Conservation (phyloP, 2,797 vertebrate species). For the Sphenodon punctatus region DNA sequence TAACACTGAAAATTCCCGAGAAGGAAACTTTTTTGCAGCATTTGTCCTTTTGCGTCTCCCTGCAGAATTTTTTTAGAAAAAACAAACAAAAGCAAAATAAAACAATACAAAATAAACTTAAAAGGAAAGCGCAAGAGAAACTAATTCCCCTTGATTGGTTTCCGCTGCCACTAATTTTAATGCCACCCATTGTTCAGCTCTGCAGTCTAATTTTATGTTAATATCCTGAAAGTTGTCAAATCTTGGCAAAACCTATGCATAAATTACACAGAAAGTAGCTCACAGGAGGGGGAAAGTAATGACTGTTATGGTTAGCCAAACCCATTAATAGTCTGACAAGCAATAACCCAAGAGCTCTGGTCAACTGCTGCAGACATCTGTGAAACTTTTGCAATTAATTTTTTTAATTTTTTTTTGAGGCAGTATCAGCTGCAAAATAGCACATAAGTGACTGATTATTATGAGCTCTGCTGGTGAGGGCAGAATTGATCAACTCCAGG, state of each 20-base stretch:
- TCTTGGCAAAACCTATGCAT: conserved; percentile 86
- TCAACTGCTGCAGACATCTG: conserved; percentile 84
- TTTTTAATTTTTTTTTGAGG: conserved; percentile 61
- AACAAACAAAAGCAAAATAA: conserved; percentile 36
- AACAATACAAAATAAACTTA: conserved; percentile 52
- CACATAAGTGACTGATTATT: conserved; percentile 71
- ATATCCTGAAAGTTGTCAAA: conserved; percentile 86
- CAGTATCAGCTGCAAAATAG: conserved; percentile 77
- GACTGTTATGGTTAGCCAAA: conserved; percentile 85
- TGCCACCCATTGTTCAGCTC: conserved; percentile 82
- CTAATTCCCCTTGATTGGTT: conserved; percentile 75
- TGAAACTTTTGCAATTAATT: conserved; percentile 84
- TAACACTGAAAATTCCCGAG: not conserved
- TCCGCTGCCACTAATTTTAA: conserved; percentile 80
- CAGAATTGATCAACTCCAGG: conserved; percentile 46
- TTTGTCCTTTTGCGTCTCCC: conserved; percentile 9
- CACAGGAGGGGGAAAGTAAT: conserved; percentile 84
- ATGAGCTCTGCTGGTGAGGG: conserved; percentile 60
- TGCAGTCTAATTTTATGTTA: conserved; percentile 85
- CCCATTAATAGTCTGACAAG: conserved; percentile 85
- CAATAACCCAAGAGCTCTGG: conserved; percentile 83
- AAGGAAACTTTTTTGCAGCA: not conserved
- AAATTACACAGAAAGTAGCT: conserved; percentile 86
- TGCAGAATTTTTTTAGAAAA: conserved; percentile 30
- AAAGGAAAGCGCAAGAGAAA: conserved; percentile 67